Evolutionary conservation across 1,140 invertebrate genomes (phyloP).

Genomic region (Bacillus rossius): DNA sequence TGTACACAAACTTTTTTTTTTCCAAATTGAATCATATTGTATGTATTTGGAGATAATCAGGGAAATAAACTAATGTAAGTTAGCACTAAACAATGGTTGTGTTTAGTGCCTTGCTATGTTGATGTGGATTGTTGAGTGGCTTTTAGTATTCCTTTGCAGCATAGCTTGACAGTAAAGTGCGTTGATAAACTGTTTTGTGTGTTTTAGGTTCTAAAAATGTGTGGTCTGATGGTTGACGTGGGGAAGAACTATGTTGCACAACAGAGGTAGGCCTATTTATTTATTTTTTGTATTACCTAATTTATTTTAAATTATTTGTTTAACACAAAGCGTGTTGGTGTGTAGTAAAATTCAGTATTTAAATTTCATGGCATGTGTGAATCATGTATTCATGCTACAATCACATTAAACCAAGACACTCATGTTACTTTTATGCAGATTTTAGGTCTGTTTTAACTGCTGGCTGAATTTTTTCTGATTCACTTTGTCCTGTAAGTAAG

Average conservation of each 20-base stretch:
- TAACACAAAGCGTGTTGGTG: slow-evolving; percentile 13
- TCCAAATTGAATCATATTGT: too few relatives aligned
- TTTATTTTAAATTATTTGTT: not conserved
- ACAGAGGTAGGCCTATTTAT: slow-evolving; percentile 59
- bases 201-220: slow-evolving; percentile 68
- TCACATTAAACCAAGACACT: too few relatives aligned
- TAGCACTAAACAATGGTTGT: too few relatives aligned
- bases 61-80: too few relatives aligned
- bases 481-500: slow-evolving; percentile 14
- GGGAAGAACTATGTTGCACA: slow-evolving; percentile 83
- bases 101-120: too few relatives aligned
- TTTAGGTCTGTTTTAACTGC: slow-evolving; percentile 5
- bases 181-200: not conserved
- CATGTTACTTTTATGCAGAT: too few relatives aligned
- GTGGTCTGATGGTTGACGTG: slow-evolving; percentile 76
- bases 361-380: not conserved
- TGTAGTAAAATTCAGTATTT: not conserved
- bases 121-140: too few relatives aligned
- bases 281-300: slow-evolving; percentile 16
- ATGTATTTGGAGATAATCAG: too few relatives aligned
- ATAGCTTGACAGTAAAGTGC: too few relatives aligned
- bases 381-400: too few relatives aligned
- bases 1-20: too few relatives aligned
- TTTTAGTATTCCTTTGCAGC: too few relatives aligned
- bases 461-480: slow-evolving; percentile 7